Evolutionary conservation across 35 echinoderm and acorn worm species (phyloP).

Genomic region (Ophioderma brevispina): DNA sequence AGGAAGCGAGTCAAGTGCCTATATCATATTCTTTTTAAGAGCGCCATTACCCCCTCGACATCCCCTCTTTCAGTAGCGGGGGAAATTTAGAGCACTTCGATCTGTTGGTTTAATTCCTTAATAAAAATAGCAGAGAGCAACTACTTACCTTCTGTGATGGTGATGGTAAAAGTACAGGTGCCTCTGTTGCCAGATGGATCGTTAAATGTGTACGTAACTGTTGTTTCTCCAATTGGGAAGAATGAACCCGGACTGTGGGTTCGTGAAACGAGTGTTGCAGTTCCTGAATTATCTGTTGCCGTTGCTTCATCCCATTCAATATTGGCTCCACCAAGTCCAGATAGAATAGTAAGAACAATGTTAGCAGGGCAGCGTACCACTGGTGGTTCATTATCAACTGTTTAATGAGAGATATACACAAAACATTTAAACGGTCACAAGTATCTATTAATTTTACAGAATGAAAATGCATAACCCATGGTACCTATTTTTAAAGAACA

Average conservation of each 20-base stretch:
- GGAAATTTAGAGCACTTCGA: too few relatives aligned
- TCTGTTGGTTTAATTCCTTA: too few relatives aligned
- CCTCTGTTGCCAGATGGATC: conserved; percentile 50
- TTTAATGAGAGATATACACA: too few relatives aligned
- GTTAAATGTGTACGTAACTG: conserved; percentile 56
- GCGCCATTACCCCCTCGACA: not conserved
- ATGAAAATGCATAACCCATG: too few relatives aligned
- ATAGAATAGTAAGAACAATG: not conserved
- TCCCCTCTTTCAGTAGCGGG: too few relatives aligned
- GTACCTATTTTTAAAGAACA: too few relatives aligned
- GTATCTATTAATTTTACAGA: too few relatives aligned
- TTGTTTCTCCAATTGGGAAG: conserved; percentile 46
- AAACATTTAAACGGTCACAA: too few relatives aligned
- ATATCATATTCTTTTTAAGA: too few relatives aligned
- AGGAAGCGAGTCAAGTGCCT: too few relatives aligned
- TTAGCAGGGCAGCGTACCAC: conserved; percentile 22
- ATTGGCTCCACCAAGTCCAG: not conserved
- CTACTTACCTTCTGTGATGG: conserved; percentile 36
- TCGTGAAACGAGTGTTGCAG: not conserved
- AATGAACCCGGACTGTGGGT: conserved; percentile 42
- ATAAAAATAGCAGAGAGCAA: too few relatives aligned
- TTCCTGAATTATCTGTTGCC: conserved; percentile 58
- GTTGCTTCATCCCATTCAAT: conserved; percentile 60
- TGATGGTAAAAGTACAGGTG: conserved; percentile 61
- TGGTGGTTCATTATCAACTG: conserved; percentile 36